Evolutionary conservation across 2,888 invertebrate species (phyloP).

Genomic region (Tachina lurida): DNA sequence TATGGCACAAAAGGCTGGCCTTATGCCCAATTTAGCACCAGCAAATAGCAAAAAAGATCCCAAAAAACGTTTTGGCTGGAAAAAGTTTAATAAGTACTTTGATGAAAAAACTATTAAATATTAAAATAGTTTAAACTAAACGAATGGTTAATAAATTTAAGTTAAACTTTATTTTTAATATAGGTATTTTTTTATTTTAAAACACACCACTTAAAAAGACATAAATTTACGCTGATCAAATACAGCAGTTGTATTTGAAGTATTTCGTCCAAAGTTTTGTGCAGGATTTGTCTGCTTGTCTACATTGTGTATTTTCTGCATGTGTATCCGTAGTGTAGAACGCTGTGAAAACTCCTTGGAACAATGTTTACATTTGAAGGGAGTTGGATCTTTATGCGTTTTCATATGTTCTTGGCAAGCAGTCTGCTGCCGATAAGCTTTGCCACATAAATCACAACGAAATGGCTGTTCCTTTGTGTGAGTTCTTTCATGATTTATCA

Average conservation of each 20-base stretch:
- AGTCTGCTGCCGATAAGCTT: conserved; percentile 75
- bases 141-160: not conserved
- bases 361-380: conserved; percentile 75
- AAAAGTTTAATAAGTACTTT: conserved; percentile 92
- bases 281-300: conserved; percentile 51
- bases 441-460: conserved; percentile 74
- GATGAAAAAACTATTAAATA: conserved; percentile 88
- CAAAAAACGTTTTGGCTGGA: conserved; percentile 86
- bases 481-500: conserved; percentile 75
- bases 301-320: conserved; percentile 59
- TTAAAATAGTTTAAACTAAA: conserved; percentile 62
- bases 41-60: conserved; percentile 87
- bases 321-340: conserved; percentile 73
- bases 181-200: not conserved
- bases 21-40: conserved; percentile 90
- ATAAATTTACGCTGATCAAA: conserved; percentile 65
- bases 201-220: conserved; percentile 48
- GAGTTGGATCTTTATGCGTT: conserved; percentile 74
- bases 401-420: conserved; percentile 75
- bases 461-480: conserved; percentile 75
- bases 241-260: conserved; percentile 32
- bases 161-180: not conserved
- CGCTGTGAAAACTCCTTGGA: conserved; percentile 74
- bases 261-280: conserved; percentile 60
- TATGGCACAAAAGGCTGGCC: conserved; percentile 95